phyloP scores from a whole-genome alignment of 2,113 vertebrate species.

The Aptenodytes forsteri region DNA sequence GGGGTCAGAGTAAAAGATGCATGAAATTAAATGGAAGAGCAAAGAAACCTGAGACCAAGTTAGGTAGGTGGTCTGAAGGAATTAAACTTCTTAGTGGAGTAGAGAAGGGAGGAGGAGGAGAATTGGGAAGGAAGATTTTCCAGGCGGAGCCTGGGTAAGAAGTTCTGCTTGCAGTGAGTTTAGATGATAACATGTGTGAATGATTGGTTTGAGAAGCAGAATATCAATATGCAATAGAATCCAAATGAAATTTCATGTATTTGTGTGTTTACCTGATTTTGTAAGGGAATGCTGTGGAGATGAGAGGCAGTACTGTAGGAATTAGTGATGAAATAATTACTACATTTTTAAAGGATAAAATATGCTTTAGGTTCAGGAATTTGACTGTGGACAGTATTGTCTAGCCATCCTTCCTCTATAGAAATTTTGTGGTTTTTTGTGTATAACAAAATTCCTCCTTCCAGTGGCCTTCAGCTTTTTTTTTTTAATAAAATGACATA shows the following conservation, averaged over 20 bases:
- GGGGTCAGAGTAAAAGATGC: background rate
- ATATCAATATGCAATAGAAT: background rate
- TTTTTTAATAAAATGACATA: background rate
- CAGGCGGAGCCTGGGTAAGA: background rate
- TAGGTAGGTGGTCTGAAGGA: background rate
- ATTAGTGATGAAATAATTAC: background rate
- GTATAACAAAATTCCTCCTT: background rate
- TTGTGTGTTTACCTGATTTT: background rate
- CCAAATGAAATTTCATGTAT: background rate
- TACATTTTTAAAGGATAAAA: background rate
- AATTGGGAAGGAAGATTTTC: background rate
- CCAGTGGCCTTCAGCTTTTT: background rate
- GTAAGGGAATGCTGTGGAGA: background rate
- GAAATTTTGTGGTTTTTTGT: background rate
- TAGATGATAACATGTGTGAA: background rate
- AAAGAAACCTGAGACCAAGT: background rate
- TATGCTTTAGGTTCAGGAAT: background rate
- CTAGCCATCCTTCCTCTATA: background rate
- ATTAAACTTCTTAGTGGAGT: background rate
- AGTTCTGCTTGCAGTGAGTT: background rate
- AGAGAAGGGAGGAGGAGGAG: background rate
- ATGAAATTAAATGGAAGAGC: background rate
- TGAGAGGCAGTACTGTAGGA: background rate
- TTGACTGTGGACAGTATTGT: background rate
- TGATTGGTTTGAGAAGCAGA: background rate